Conservation (phyloP, 2,797 vertebrate genomes). For the Echiichthys vipera region DNA sequence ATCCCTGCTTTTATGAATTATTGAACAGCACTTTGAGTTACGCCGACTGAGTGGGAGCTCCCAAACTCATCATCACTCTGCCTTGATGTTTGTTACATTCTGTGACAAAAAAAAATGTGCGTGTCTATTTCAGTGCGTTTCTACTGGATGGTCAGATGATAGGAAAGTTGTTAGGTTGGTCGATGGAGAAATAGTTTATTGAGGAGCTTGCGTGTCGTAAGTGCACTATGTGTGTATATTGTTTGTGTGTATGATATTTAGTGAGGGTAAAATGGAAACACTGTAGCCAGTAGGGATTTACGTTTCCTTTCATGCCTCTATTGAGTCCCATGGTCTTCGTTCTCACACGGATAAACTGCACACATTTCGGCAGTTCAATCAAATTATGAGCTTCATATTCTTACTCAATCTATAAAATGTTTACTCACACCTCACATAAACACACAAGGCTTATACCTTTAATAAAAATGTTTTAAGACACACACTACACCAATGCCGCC, state of each 20-base stretch:
- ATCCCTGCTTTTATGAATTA: slow-evolving; percentile 82
- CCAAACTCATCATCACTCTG: slow-evolving; percentile 61
- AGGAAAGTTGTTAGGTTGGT: not conserved
- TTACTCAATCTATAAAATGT: not conserved
- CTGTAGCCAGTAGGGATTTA: not conserved
- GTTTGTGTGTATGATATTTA: slow-evolving; percentile 1
- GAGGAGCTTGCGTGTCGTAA: not conserved
- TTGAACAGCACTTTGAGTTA: slow-evolving; percentile 81
- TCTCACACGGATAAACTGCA: slow-evolving; percentile 29
- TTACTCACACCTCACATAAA: not conserved
- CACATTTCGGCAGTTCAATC: slow-evolving; percentile 39
- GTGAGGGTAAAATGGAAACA: slow-evolving; percentile 9
- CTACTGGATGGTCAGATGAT: slow-evolving; percentile 2
- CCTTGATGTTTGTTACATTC: slow-evolving; percentile 51
- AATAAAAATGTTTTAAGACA: slow-evolving; percentile 1
- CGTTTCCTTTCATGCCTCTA: slow-evolving; percentile 17
- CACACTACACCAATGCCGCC: not conserved
- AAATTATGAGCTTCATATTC: slow-evolving; percentile 28
- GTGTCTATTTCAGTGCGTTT: not conserved
- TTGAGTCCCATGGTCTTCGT: slow-evolving; percentile 3
- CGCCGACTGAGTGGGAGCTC: slow-evolving; percentile 68
- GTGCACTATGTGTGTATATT: not conserved
- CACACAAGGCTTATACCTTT: not conserved
- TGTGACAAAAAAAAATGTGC: slow-evolving; percentile 6
- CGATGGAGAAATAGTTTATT: not conserved